Percentiles rank a stretch among this genome's conserved stretches.
phyloP scores from a whole-genome alignment of 2,888 invertebrate species.

The Incurvaria masculella region DNA sequence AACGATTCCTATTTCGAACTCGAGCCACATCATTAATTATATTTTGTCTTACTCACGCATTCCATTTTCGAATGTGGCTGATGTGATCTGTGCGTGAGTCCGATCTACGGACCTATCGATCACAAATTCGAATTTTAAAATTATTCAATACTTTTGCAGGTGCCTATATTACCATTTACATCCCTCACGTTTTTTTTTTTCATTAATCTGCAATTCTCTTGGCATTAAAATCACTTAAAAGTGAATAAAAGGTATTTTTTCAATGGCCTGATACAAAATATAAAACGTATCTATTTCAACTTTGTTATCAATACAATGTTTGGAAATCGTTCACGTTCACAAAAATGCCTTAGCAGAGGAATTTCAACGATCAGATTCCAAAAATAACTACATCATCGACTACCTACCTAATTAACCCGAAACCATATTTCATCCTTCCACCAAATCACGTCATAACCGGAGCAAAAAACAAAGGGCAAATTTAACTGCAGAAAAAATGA shows the following conservation, averaged over 20 bases:
- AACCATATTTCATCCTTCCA: constrained; percentile 50
- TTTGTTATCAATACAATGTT: too few relatives aligned
- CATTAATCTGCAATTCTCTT: too few relatives aligned
- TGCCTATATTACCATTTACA: too few relatives aligned
- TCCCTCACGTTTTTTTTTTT: too few relatives aligned
- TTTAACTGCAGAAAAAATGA: constrained; percentile 43
- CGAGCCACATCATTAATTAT: constrained; percentile 46
- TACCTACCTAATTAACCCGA: constrained; percentile 56
- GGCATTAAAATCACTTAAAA: too few relatives aligned
- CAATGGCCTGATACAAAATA: constrained; percentile 3
- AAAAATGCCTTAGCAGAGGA: neutral
- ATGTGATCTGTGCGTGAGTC: constrained; percentile 57
- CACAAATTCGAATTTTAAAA: constrained; percentile 50
- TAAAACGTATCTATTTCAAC: too few relatives aligned
- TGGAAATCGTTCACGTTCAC: too few relatives aligned
- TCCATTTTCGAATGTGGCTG: constrained; percentile 45
- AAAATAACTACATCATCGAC: constrained; percentile 38
- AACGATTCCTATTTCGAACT: constrained; percentile 50
- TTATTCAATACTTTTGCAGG: constrained; percentile 53
- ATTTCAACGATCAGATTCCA: constrained; percentile 9
- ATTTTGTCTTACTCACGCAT: constrained; percentile 58
- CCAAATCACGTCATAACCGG: constrained; percentile 50
- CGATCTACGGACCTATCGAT: constrained; percentile 53
- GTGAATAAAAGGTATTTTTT: neutral
- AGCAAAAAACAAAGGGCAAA: constrained; percentile 50